Percentiles rank a stretch among this genome's conserved stretches.
These are phyloP conservation scores for Criorhina ranunculi DNA, from an alignment of 2,888 invertebrate genomes.

Conservation along the genomic window DNA sequence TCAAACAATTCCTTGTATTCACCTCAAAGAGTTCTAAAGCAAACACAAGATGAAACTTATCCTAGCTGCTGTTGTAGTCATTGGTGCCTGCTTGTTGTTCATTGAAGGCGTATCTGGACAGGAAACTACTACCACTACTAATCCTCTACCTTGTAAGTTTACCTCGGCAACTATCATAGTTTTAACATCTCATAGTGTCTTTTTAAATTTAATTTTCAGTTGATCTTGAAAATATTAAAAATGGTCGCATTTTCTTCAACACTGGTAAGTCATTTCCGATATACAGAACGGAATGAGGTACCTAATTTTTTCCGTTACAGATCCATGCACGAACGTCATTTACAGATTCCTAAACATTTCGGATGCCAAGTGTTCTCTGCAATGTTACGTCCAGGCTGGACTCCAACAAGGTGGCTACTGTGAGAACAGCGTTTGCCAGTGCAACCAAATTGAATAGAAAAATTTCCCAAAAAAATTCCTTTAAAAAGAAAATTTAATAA, in stretches of 20 bases:
- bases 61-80: slow-evolving; percentile 1
- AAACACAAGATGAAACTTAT: slow-evolving; percentile 40
- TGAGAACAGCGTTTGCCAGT: slow-evolving; percentile 39
- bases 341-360: slow-evolving; percentile 47
- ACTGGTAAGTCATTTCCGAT: slow-evolving; percentile 9
- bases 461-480: not conserved
- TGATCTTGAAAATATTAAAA: not conserved
- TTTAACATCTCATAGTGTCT: not conserved
- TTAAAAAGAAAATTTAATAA: slow-evolving; percentile 9
- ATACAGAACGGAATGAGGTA: not conserved
- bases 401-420: slow-evolving; percentile 64
- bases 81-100: slow-evolving; percentile 20
- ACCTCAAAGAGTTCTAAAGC: slow-evolving; percentile 3
- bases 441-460: slow-evolving; percentile 31
- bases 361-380: slow-evolving; percentile 64
- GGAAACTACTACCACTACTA: not conserved
- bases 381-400: slow-evolving; percentile 62
- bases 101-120: slow-evolving; percentile 10
- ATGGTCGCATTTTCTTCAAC: slow-evolving; percentile 45
- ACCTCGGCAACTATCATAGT: not conserved
- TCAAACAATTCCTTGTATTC: slow-evolving; percentile 29
- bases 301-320: not conserved
- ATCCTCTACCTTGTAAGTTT: slow-evolving; percentile 10
- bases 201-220: slow-evolving; percentile 25
- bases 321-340: slow-evolving; percentile 56